Evolutionary conservation across 2,113 vertebrate species (phyloP).

Genomic region (Neodon shergylaensis): DNA sequence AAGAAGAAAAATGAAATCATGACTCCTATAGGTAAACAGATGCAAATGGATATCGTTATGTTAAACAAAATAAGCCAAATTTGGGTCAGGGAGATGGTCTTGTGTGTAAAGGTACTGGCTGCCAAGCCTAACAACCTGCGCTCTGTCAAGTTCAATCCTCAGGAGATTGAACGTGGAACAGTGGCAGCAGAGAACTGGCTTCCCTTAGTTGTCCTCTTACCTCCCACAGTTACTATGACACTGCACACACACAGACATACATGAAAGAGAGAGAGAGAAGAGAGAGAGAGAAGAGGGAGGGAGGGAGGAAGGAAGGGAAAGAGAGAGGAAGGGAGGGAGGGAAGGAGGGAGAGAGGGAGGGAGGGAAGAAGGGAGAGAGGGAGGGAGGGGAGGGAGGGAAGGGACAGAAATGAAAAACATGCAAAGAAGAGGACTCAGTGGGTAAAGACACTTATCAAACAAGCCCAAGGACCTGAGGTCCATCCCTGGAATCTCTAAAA

Average conservation of each 20-base stretch:
- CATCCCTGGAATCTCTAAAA: neutral
- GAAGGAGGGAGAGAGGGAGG: rapidly evolving
- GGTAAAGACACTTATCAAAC: neutral
- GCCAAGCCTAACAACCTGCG: neutral
- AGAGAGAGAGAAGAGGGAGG: rapidly evolving
- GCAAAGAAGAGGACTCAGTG: neutral
- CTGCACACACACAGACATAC: neutral
- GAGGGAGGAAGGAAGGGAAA: rapidly evolving
- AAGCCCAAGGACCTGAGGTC: neutral
- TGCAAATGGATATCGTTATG: neutral
- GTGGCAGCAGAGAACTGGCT: neutral
- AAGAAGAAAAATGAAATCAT: neutral
- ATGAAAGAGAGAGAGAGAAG: neutral
- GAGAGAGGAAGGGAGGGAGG: too few species aligned
- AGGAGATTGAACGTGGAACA: neutral
- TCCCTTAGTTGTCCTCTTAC: neutral
- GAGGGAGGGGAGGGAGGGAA: rapidly evolving
- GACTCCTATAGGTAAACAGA: neutral
- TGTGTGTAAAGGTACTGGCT: neutral
- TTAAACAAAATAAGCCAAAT: neutral
- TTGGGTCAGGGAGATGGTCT: too few species aligned
- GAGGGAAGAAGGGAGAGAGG: too few species aligned
- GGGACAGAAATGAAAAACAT: neutral
- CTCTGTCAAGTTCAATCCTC: neutral
- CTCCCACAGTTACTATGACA: too few species aligned